Conservation (phyloP, 2,797 vertebrate species). For the Melanogrammus aeglefinus region DNA sequence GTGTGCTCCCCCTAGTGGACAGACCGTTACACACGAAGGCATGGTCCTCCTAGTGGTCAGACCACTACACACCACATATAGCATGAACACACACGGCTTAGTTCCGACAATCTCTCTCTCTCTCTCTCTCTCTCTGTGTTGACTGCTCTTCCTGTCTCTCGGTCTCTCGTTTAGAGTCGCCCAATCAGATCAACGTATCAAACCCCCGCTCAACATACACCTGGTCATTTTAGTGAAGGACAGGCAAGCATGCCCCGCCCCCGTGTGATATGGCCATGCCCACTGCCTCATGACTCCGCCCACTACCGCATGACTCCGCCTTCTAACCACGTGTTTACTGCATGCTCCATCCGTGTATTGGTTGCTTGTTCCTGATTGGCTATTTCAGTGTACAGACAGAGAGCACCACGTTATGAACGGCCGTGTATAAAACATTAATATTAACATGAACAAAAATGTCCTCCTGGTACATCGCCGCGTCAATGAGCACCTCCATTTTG, state of each 20-base stretch:
- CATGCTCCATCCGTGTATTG: constrained; percentile 38
- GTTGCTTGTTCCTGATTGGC: constrained; percentile 18
- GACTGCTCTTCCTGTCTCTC: constrained; percentile 47
- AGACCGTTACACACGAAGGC: background rate
- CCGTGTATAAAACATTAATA: no score
- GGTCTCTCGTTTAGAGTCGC: constrained; percentile 60
- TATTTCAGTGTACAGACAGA: constrained; percentile 42
- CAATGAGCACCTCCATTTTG: no score
- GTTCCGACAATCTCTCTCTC: background rate
- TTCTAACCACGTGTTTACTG: constrained; percentile 57
- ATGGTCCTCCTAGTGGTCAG: background rate
- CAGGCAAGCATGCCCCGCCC: constrained; percentile 70
- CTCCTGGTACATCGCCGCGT: no score
- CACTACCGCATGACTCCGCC: constrained; percentile 29
- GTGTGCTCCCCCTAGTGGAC: no score
- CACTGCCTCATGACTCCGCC: background rate
- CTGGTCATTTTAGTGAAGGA: constrained; percentile 72
- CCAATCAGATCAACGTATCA: constrained; percentile 40
- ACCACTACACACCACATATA: background rate
- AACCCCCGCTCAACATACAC: constrained; percentile 63
- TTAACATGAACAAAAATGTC: no score
- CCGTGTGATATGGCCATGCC: constrained; percentile 33
- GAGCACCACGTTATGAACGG: constrained; percentile 42
- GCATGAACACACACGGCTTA: background rate
- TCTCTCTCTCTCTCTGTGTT: no score